Conservation (phyloP, 53 echinoderm and acorn worm genomes). For the Holothuria leucospilota region DNA sequence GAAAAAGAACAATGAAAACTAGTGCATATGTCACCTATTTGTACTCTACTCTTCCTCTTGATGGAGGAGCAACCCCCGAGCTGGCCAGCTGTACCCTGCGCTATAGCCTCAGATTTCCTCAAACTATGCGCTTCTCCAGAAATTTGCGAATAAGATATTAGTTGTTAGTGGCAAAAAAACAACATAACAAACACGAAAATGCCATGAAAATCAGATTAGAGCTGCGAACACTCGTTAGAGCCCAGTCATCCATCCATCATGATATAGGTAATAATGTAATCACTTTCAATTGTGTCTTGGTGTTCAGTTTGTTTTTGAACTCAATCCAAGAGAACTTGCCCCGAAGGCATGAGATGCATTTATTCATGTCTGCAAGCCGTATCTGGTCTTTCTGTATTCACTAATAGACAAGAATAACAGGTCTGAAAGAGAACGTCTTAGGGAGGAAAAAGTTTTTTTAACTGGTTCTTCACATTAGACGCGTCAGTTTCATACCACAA, state of each 20-base stretch:
- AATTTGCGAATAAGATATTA: constrained; percentile 36
- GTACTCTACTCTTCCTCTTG: too few species aligned
- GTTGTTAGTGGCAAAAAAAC: constrained; percentile 38
- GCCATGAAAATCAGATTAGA: constrained; percentile 42
- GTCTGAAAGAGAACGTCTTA: too few species aligned
- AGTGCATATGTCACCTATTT: constrained; percentile 3
- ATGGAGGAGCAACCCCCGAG: neutral
- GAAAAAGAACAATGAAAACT: neutral
- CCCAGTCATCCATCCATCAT: constrained; percentile 31
- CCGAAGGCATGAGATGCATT: constrained; percentile 16
- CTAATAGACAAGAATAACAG: too few species aligned
- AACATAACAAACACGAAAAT: constrained; percentile 46
- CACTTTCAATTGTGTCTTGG: neutral
- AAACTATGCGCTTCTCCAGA: neutral
- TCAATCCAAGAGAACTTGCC: constrained; percentile 5
- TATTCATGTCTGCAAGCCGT: constrained; percentile 23
- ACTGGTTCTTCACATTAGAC: too few species aligned
- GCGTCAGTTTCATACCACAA: too few species aligned
- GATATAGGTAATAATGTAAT: constrained; percentile 31
- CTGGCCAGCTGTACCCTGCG: constrained; percentile 32
- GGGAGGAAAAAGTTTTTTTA: too few species aligned
- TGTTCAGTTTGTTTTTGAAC: constrained; percentile 1
- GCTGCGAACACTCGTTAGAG: constrained; percentile 22
- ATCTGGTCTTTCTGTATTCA: too few species aligned
- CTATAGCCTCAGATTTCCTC: constrained; percentile 23